Base-by-base conservation (phyloP, 2,888 invertebrate genomes). In the Tenodera sinensis region DNA sequence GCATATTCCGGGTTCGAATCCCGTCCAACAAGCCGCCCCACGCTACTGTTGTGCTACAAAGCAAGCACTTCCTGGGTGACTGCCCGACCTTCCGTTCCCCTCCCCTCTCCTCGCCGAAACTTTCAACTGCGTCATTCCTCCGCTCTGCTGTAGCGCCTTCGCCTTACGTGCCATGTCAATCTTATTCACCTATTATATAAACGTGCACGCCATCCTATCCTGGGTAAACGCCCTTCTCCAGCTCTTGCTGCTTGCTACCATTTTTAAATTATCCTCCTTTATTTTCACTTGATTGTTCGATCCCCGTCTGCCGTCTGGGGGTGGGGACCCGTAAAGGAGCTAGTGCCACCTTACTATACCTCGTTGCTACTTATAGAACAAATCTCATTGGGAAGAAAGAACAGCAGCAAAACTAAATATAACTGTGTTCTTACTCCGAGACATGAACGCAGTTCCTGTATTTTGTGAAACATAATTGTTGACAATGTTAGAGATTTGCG, bases 51-150 rank as follows among this genome's bases (percentile, higher is more conserved):
- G 54, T 54, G 54, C 54, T 14, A 71, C 54, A 71, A 71, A 71
- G 54, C 54, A 71, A 30, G 71, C 81, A 81, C 91, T 91, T 91
- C 91, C 91, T 90, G 91, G 90, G 90, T 91, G 90, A 90, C 30
- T 90, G 90, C 84, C 90, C 90, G 91, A 90, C 91, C 90, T 90
- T 90, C 88, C 85, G 86, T 30, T 82, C 28, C 25, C 9, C 88
- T n/a, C 82, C 42, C 54, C 54, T 20, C 20, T 20, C 54, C 0
- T 20, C 54, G 3, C 54, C 54, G 20, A 71, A 71, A 71, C 54
- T 71, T 71, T 71, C 54, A 71, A 71, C 54, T 71, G 54, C 54
- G 54, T 71, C 54, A 71, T 71, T 71, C 54, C 54, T 71, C 54
- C 54, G 54, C 54, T 71, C 20, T 20, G 54, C 54, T 20, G 54